phyloP scores from a whole-genome alignment of 2,113 vertebrate species.

The Drymodes brunneopygia region DNA sequence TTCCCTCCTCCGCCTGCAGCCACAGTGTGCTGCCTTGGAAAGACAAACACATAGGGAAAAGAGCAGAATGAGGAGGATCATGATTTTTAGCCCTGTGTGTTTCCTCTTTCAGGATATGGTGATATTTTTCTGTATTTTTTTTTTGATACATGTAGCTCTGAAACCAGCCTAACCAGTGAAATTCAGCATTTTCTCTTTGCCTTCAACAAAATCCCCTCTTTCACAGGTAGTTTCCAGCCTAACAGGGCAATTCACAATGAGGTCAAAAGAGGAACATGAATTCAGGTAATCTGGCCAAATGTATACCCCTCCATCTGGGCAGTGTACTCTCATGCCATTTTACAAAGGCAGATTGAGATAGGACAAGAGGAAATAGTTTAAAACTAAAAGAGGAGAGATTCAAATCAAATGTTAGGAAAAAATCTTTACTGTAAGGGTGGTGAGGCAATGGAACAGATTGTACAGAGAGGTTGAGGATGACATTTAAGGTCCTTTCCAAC shows the following conservation, averaged over 20 bases:
- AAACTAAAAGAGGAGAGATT: not conserved
- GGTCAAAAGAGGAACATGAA: not conserved
- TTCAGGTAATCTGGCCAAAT: not conserved
- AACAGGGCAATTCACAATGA: not conserved
- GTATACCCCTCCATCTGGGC: not conserved
- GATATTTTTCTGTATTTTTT: not conserved
- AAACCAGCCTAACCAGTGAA: not conserved
- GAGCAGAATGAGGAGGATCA: not conserved
- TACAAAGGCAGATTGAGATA: not conserved
- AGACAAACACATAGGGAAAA: not conserved
- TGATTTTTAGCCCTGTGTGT: not conserved
- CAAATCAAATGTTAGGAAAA: not conserved
- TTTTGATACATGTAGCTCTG: not conserved
- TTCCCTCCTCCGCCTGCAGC: not conserved
- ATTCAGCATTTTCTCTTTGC: not conserved
- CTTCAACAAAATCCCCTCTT: not conserved
- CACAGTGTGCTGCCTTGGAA: not conserved
- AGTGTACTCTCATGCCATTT: not conserved
- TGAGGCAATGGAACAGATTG: not conserved
- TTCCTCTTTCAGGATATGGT: not conserved
- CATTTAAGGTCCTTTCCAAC: not conserved
- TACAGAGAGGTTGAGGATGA: not conserved
- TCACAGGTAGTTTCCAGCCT: not conserved
- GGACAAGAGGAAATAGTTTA: not conserved
- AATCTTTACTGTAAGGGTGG: not conserved